phyloP scores from a whole-genome alignment of 2,888 invertebrate species.

The Caradrina clavipalpis region DNA sequence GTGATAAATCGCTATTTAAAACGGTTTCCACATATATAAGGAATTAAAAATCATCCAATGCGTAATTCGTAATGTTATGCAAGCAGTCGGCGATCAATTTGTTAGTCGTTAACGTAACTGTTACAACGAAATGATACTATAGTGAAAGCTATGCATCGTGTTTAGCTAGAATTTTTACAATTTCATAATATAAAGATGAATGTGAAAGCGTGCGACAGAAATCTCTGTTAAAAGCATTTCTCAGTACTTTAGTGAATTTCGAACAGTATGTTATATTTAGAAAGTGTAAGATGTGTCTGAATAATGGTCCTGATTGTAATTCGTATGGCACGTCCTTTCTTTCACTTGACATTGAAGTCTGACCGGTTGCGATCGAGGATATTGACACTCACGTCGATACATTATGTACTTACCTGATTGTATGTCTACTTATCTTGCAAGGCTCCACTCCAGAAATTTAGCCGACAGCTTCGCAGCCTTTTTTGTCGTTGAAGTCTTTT shows the following conservation, averaged over 20 bases:
- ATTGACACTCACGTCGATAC: constrained; percentile 75
- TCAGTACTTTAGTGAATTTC: constrained; percentile 24
- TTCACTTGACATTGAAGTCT: constrained; percentile 88
- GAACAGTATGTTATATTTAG: constrained; percentile 49
- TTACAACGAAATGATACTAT: constrained; percentile 78
- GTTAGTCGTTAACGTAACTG: constrained; percentile 82
- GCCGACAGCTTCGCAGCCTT: constrained; percentile 36
- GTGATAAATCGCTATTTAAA: constrained; percentile 41
- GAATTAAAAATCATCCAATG: constrained; percentile 65
- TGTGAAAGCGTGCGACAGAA: constrained; percentile 53
- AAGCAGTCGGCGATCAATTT: constrained; percentile 79
- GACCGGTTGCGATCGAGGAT: constrained; percentile 81
- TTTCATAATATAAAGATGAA: constrained; percentile 53
- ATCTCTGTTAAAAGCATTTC: constrained; percentile 10
- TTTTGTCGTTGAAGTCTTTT: constrained; percentile 43
- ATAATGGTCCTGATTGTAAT: constrained; percentile 71
- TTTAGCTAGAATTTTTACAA: constrained; percentile 50
- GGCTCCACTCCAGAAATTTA: constrained; percentile 49
- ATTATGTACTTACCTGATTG: constrained; percentile 56
- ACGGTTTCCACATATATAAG: constrained; percentile 49
- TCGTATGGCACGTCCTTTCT: constrained; percentile 79
- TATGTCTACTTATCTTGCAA: constrained; percentile 50
- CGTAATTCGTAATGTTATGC: constrained; percentile 82
- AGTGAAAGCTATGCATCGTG: constrained; percentile 82
- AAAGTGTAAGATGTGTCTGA: constrained; percentile 56